Base-by-base conservation (phyloP, 2,888 invertebrate genomes). In the Gasteruption jaculator region DNA sequence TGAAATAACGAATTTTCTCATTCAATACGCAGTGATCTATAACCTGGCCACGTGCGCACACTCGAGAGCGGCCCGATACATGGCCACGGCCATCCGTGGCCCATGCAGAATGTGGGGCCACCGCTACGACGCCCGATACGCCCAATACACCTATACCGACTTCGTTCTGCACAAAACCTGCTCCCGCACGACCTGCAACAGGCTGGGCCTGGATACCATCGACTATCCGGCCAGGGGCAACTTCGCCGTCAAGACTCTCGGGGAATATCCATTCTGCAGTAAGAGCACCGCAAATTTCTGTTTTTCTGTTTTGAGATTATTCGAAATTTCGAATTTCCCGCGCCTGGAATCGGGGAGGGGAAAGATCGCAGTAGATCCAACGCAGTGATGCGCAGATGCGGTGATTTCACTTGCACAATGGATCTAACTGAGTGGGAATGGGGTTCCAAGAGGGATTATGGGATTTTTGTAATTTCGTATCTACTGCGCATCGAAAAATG, bases 181-280 rank as follows among this genome's bases (percentile, higher is more conserved):
- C 41, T 46, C 49, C 8, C 29, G 33, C n/a, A 39, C 57, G n/a
- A 52, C 53, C 5, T 71, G 70, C 30, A 49, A 54, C 6, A 49
- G 55, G 1, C 45, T 68, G 27, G 67, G 67, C 4, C 48, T 67
- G 22, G 48, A 63, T n/a, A 58, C 65, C 5, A 53, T 53, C 5
- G 41, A 47, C 14, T 63, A 50, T 37, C 50, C 56, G 11, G 59
- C 56, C 3, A 45, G 54, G 29, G 68, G 68, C 7, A 49, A 54
- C 31, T 68, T 67, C 40, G 52, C 56, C 4, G 56, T 64, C 12
- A 45, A 49, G 8, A 69, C 68, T 7, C 50, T 47, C 22, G 54
- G 56, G 30, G 45, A 40, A 5, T 52, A 52, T 46, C 68, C 68
- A 7, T 70, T 54, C 36, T 70, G 68, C 46, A 50, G 62, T 63